Base-by-base conservation (phyloP, 2,888 invertebrate genomes). In the Liopterus haemorrhoidalis region DNA sequence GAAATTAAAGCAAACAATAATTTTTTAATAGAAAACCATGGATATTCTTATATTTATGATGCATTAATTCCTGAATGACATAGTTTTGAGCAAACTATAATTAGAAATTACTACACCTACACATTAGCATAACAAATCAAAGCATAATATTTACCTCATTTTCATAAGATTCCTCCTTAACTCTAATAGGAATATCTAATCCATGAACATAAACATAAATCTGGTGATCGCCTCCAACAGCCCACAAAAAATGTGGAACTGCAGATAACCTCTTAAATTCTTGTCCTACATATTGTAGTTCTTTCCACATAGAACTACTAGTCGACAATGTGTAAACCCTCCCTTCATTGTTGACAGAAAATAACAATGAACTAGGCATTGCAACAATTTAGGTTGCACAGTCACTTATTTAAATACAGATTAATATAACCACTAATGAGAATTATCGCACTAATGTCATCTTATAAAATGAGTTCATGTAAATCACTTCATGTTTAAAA, bases 151-250 rank as follows among this genome's bases (percentile, higher is more conserved):
- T 54, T 66, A 81, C 82, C 70, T 94, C 90, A 66, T 94, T 94
- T 70, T 94, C 93, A 64, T 84, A 94, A 0, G 90, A 81, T 64
- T 90, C 89, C 68, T 93, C 93, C 64, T 85, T 83, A 0, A 91
- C 84, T 51, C 91, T 73, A 52, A 94, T 93, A 0, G 93, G 92
- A 57, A 93, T 82, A 68, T 93, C 93, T 46, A 89, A 70, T 1
- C 87, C 85, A 62, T 90, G 87, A 4, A 94, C 90, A 61, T 89
- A 91, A 2, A 93, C 82, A 64, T 94, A 93, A 40, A 92, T 83
- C 69, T 93, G 93, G 50, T 93, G 81, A 65, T 94, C 92, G 6
- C 91, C 88, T 24, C 93, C 93, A 44, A 94, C 82, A 2, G 92
- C 92, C 93, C 93, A 95, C 60, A 92, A 73, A 60, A 85, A 86